phyloP scores from a whole-genome alignment of 2,113 vertebrate species.

The Lethenteron reissneri region DNA sequence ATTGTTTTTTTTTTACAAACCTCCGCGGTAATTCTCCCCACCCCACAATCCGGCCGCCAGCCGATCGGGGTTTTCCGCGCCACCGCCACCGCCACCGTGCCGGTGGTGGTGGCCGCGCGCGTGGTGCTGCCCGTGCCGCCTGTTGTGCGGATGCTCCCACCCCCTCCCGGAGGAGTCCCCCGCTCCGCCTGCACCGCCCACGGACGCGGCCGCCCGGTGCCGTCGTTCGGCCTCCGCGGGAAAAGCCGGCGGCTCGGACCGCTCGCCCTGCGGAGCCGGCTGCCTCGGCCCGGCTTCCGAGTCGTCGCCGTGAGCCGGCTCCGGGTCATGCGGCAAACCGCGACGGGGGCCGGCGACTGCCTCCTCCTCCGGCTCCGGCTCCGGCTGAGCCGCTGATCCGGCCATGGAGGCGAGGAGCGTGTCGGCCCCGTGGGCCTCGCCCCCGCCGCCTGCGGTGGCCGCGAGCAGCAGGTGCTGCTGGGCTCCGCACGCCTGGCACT shows the following conservation, averaged over 20 bases:
- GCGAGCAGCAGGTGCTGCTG: slow-evolving; percentile 21
- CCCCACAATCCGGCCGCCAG: too few species aligned
- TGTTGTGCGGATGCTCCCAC: too few species aligned
- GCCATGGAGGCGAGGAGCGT: slow-evolving; percentile 50
- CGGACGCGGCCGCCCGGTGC: slow-evolving; percentile 11
- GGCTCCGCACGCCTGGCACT: slow-evolving; percentile 85
- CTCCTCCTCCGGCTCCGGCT: slow-evolving; percentile 18
- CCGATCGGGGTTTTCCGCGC: too few species aligned
- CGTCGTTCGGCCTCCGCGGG: slow-evolving; percentile 18
- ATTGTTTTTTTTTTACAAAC: too few species aligned
- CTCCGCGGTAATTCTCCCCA: too few species aligned
- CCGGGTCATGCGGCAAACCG: slow-evolving; percentile 17
- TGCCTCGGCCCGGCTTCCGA: slow-evolving; percentile 15
- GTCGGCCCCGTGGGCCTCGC: slow-evolving; percentile 37
- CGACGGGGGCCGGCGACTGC: slow-evolving; percentile 20
- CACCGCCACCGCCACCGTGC: too few species aligned
- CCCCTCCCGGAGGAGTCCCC: too few species aligned
- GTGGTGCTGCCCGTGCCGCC: too few species aligned
- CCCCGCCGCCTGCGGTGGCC: too few species aligned
- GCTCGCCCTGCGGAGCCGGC: not conserved
- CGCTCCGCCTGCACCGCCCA: too few species aligned
- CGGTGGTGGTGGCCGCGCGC: too few species aligned
- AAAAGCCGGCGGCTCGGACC: slow-evolving; percentile 17
- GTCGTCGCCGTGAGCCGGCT: slow-evolving; percentile 11
- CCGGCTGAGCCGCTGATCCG: too few species aligned